A percentile compares a stretch with the other conserved stretches of the same genome.
Conservation (phyloP, 2,797 vertebrate species). For the Pipistrellus pygmaeus region DNA sequence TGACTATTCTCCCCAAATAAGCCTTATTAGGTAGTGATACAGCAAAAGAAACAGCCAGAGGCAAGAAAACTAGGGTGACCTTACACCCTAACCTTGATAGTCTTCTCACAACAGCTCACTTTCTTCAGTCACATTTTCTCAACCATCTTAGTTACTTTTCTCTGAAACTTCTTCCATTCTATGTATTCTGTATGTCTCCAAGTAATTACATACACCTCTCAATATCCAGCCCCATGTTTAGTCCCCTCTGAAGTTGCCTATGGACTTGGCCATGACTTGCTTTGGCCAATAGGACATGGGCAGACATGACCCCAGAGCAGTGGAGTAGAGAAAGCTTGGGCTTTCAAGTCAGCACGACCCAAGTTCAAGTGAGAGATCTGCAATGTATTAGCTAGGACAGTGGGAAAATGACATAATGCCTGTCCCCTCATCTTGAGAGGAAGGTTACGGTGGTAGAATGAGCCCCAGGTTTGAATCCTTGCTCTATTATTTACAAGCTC, state of each 20-base stretch:
- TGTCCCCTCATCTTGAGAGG: background rate
- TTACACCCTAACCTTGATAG: background rate
- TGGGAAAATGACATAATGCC: background rate
- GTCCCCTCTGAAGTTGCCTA: background rate
- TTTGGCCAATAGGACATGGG: background rate
- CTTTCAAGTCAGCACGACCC: background rate
- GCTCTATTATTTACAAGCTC: background rate
- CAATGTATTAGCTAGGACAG: background rate
- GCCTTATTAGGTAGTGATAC: background rate
- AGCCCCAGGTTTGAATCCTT: background rate
- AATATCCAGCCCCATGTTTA: background rate
- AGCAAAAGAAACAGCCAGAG: background rate
- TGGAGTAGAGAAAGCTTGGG: background rate
- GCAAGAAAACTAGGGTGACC: background rate
- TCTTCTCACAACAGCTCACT: background rate
- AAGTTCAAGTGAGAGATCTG: background rate
- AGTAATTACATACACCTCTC: background rate
- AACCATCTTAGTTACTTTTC: slow-evolving; percentile 15
- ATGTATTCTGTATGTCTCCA: background rate
- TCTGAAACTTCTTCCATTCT: background rate
- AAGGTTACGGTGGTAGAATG: background rate
- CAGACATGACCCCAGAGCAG: background rate
- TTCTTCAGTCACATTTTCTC: background rate
- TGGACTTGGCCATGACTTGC: background rate
- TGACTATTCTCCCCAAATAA: background rate